Conservation (phyloP, 2,797 vertebrate genomes). For the Hyperoplus immaculatus region DNA sequence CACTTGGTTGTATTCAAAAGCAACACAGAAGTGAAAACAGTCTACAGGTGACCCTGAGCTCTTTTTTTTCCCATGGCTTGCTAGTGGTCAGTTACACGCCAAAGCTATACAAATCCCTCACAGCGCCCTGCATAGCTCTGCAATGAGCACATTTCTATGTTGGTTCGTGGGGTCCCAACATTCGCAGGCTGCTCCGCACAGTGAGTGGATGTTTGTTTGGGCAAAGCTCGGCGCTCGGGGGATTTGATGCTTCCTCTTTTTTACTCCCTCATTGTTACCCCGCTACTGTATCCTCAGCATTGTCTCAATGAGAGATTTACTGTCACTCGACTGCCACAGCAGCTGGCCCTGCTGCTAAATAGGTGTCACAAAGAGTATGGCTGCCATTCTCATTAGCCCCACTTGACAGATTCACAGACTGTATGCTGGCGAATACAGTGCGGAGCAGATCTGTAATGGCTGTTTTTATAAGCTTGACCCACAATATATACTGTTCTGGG, state of each 20-base stretch:
- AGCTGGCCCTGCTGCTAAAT: conserved; percentile 80
- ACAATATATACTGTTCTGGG: not conserved
- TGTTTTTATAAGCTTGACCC: not conserved
- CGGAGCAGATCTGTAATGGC: not conserved
- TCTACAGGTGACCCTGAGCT: conserved; percentile 49
- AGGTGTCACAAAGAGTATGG: conserved; percentile 82
- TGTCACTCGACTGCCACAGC: conserved; percentile 63
- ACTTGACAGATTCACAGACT: conserved; percentile 55
- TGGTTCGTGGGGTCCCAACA: not conserved
- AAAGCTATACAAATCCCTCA: conserved; percentile 12
- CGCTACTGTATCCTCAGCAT: conserved; percentile 87
- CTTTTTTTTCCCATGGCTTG: conserved; percentile 46
- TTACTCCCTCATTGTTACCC: conserved; percentile 88
- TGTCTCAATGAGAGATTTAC: conserved; percentile 90
- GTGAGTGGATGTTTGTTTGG: conserved; percentile 73
- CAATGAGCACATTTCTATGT: conserved; percentile 48
- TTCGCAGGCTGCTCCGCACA: conserved; percentile 46
- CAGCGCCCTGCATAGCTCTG: conserved; percentile 48
- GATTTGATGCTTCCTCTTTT: conserved; percentile 85
- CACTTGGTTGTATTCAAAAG: conserved; percentile 16
- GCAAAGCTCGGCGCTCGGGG: conserved; percentile 67
- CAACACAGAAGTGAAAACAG: not conserved
- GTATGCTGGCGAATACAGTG: not conserved
- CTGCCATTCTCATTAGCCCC: conserved; percentile 83
- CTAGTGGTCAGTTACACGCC: conserved; percentile 18